Percentiles rank a stretch among this genome's conserved stretches.
Conservation (phyloP, 2,888 invertebrate species). For the Oxycera nigricornis region DNA sequence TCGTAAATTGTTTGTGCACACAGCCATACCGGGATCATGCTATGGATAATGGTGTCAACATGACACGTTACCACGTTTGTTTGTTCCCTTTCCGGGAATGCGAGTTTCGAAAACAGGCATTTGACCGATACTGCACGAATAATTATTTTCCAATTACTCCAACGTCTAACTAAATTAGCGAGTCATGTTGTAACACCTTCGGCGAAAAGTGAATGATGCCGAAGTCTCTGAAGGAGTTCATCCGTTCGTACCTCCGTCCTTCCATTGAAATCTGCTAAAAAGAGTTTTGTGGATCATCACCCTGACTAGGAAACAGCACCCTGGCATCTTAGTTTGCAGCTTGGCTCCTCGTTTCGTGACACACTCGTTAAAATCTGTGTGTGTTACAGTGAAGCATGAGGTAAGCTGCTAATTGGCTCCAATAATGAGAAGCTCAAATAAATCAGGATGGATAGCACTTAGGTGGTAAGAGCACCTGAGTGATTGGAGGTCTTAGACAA, state of each 20-base stretch:
- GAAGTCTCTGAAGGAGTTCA: background rate
- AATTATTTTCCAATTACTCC: slow-evolving; percentile 34
- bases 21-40: background rate
- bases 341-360: slow-evolving; percentile 22
- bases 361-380: slow-evolving; percentile 23
- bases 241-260: background rate
- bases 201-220: background rate
- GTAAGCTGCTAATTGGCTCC: slow-evolving; percentile 24
- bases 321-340: background rate
- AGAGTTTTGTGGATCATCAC: slow-evolving; percentile 21
- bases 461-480: background rate
- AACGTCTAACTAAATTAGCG: slow-evolving; percentile 25
- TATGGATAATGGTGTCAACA: slow-evolving; percentile 14
- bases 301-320: background rate
- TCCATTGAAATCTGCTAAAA: background rate
- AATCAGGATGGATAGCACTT: slow-evolving; percentile 16
- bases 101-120: slow-evolving; percentile 6
- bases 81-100: background rate
- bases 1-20: background rate
- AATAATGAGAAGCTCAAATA: slow-evolving; percentile 24
- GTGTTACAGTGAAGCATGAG: slow-evolving; percentile 33
- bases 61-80: background rate
- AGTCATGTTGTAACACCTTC: slow-evolving; percentile 30
- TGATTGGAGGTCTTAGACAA: background rate
- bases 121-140: background rate